Evolutionary conservation across 1,140 invertebrate genomes (phyloP).

Genomic region (silkworm (Bombyx mori)): ASM3026992v2 NC_085116.1:7850001-7850500

Average conservation of each 20-base stretch:
- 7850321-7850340: conserved; percentile 39
- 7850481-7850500: conserved; percentile 7
- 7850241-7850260: not conserved
- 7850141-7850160: conserved; percentile 19
- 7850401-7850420: conserved; percentile 26
- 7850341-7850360: conserved; percentile 27
- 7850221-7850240: no score
- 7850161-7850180: not conserved
- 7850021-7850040: conserved; percentile 68
- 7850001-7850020: conserved; percentile 52
- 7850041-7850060: conserved; percentile 69
- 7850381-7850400: conserved; percentile 16
- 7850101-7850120: conserved; percentile 61
- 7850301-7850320: conserved; percentile 51
- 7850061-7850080: conserved; percentile 68
- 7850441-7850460: not conserved
- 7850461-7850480: no score
- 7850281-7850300: conserved; percentile 35
- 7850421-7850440: conserved; percentile 23
- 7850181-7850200: no score
- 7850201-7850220: no score
- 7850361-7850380: conserved; percentile 21
- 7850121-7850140: conserved; percentile 57
- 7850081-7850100: conserved; percentile 60
- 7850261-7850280: conserved; percentile 17